Evolutionary conservation across 1,140 invertebrate species (phyloP), one percentile per base, ranked within the genome.

Genomic region (Drosophila nigrodunni): DNA sequence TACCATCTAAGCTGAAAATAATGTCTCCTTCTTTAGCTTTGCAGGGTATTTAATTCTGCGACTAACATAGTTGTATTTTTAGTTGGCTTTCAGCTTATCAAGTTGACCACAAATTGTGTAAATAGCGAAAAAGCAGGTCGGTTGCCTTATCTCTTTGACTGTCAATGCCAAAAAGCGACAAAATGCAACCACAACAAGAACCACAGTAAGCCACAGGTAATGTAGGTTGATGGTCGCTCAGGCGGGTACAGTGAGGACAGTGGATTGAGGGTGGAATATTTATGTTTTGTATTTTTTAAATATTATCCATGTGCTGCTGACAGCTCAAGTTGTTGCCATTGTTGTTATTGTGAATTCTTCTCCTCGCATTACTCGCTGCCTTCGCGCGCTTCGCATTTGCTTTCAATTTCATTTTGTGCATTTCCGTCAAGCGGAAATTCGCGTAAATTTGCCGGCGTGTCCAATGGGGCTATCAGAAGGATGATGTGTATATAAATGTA

Each of bases 341-440:
- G 52, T 30, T 55, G 34, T 25, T 49, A 30, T 13, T 47, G 43
- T 49, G 10, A 10, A 30, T 30, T 30, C 25, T 10, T 21, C n/a
- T 8, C 25, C 41, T 13, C 7, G 3, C 6, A 13, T 39, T 15
- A 11, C 13, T 35, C 9, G 8, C 8, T 30, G n/a, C 34, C 7
- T 44, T 41, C 49, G 11, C 11, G 13, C 52, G 58, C 62, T 49
- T 67, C 52, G 65, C 62, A 41, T 55, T 70, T 62, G 54, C 52
- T 78, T 88, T 73, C 76, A 73, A 80, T 70, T 89, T 87, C 83
- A 87, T 86, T 87, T 88, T 89, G 85, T 89, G 85, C 83, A 89
- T 89, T 89, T 88, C 83, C 83, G 85, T 89, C 74, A 77, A 88
- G 82, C 82, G 82, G 82, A 88, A 89, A 89, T 88, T 83, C 83